phyloP scores from a whole-genome alignment of 2,113 vertebrate genomes.

The Dicerorhinus sumatrensis region DNA sequence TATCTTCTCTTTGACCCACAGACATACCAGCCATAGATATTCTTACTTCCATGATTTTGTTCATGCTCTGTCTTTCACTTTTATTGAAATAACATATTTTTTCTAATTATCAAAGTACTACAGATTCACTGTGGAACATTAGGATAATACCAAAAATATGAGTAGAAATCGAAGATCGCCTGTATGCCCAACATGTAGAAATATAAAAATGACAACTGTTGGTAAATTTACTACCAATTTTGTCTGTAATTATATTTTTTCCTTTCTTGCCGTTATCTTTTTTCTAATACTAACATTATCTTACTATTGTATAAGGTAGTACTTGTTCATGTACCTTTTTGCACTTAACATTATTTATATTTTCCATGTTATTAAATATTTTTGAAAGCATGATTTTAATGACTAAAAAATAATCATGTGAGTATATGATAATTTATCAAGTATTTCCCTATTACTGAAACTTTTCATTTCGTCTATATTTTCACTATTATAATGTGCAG shows the following conservation, averaged over 20 bases:
- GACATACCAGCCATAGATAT: fast-evolving
- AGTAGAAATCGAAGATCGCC: not conserved
- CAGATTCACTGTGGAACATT: not conserved
- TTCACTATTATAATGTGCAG: not conserved
- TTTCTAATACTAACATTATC: not conserved
- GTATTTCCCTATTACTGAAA: not conserved
- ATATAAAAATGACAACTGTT: not conserved
- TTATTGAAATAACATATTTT: not conserved
- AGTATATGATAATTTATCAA: not conserved
- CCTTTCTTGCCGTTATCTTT: not conserved
- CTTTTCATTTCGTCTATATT: not conserved
- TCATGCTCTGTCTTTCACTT: not conserved
- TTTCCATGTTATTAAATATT: not conserved
- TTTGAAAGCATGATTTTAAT: slow-evolving; percentile 42
- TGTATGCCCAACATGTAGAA: not conserved
- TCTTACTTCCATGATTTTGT: not conserved
- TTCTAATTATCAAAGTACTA: not conserved
- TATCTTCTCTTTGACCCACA: not conserved
- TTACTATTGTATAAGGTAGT: not conserved
- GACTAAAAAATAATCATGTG: not conserved
- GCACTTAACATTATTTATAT: not conserved
- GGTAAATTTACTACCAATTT: not conserved
- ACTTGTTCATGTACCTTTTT: not conserved
- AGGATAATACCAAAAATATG: not conserved
- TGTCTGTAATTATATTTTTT: not conserved